Base-by-base conservation (phyloP, 2,113 vertebrate species). In the Oryzias curvinotus region DNA sequence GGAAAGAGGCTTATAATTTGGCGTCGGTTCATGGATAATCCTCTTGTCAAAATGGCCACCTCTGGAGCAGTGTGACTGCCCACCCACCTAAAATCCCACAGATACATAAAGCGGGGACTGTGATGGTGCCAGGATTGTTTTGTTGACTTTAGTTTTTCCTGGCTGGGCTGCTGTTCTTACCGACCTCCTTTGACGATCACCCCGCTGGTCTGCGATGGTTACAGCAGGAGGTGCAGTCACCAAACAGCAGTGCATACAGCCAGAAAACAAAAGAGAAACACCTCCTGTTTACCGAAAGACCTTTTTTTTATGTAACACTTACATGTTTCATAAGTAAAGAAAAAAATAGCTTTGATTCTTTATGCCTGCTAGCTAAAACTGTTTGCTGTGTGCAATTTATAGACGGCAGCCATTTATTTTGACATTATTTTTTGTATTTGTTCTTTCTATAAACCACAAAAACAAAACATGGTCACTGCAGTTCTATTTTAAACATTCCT, bases 1-100 rank as follows among this genome's bases (percentile, higher is more conserved):
- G 61, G 50, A 84, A 87, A 85, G 69, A 78, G 75, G 73, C 71
- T 85, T 85, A 78, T 79, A 84, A 84, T 47, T 68, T 78, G 70
- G 69, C 73, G 58, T 19, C 49, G 58, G 62, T 82, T 81, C 58
- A 76, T 46, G 44, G 73, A 84, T 86, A 84, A 87, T 86, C 82
- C 74, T 77, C 75, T 81, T 85, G 84, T 78, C 63, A 71, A 75
- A 84, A 64, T 56, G 62, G 43, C 62, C 67, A 41, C 57, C 60
- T 57, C 63, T 18, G 42, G 63, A 71, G 52, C 44, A 30, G 41
- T 49, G 65, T 42, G 52, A 57, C 65, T 71, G 69, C 76, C 70
- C 56, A 18, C 62, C 79, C 67, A 75, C 71, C 80, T 77, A 68
- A 69, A 45, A 12, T 47, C 52, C 58, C 18, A 16, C 21, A 55